Evolutionary conservation across 2,797 vertebrate species (phyloP).

Genomic region (Sebastes kiyomatsui): DNA sequence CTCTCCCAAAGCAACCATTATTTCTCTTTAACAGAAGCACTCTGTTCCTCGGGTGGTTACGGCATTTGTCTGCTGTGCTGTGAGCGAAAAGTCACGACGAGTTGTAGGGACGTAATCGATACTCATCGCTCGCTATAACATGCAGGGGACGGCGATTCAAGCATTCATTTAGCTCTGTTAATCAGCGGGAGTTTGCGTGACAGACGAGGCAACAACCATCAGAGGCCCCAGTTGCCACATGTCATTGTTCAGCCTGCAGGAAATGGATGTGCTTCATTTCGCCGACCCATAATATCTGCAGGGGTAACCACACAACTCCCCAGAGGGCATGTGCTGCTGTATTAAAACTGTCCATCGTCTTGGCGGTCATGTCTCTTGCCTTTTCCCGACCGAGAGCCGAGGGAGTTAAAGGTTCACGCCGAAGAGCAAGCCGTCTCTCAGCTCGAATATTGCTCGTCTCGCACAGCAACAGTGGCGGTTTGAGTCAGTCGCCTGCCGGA

Average conservation of each 20-base stretch:
- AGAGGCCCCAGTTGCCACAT: conserved; percentile 64
- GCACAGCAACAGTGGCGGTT: not conserved
- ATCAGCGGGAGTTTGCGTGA: conserved; percentile 49
- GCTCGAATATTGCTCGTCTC: conserved; percentile 6
- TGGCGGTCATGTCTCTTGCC: conserved; percentile 44
- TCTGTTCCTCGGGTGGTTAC: not conserved
- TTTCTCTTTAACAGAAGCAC: conserved; percentile 18
- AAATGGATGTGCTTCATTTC: conserved; percentile 86
- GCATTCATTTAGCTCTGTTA: conserved; percentile 54
- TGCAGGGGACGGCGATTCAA: not conserved
- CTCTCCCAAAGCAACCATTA: conserved; percentile 32
- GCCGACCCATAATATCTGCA: conserved; percentile 79
- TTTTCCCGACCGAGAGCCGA: conserved; percentile 8
- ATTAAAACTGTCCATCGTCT: conserved; percentile 87
- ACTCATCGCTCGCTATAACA: not conserved
- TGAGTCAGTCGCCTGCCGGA: conserved; percentile 6
- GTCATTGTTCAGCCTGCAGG: conserved; percentile 74
- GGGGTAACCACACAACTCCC: conserved; percentile 69
- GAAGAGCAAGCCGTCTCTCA: not conserved
- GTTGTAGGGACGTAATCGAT: conserved; percentile 33
- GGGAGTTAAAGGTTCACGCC: conserved; percentile 21
- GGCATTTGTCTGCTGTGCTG: not conserved
- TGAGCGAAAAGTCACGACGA: conserved; percentile 29
- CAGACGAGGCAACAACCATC: conserved; percentile 47
- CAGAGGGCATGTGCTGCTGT: conserved; percentile 63